These are phyloP conservation scores for Cheiracanthium punctorium DNA, from an alignment of 2,888 invertebrate genomes.

Conservation along the genomic window DNA sequence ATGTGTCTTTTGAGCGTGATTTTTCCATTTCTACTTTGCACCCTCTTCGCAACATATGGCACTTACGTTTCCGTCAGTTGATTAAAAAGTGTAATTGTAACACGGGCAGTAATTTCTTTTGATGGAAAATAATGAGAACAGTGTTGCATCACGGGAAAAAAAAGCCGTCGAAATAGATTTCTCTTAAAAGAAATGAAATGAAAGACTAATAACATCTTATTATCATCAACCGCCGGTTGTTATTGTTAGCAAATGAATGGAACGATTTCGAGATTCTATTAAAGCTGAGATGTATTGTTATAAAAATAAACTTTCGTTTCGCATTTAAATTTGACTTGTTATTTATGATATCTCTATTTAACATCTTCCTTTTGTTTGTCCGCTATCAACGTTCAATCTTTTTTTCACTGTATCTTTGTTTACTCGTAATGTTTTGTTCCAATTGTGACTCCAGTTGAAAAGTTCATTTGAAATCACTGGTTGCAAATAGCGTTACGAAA, in stretches of 20 bases:
- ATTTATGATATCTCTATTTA: neutral
- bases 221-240: neutral
- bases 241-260: neutral
- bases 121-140: neutral
- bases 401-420: too few relatives aligned
- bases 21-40: constrained; percentile 22
- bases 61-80: constrained; percentile 9
- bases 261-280: neutral
- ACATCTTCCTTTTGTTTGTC: neutral
- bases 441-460: too few relatives aligned
- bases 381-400: too few relatives aligned
- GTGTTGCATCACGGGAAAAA: neutral
- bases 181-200: neutral
- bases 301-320: neutral
- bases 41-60: constrained; percentile 33
- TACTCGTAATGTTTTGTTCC: too few relatives aligned
- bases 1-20: constrained; percentile 34
- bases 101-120: neutral
- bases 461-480: too few relatives aligned
- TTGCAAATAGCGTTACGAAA: too few relatives aligned
- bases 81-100: constrained; percentile 4
- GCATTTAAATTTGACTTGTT: neutral
- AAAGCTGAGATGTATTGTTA: neutral
- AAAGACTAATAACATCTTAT: neutral
- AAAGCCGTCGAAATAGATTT: neutral